Percentiles rank a stretch among this genome's conserved stretches.
Evolutionary conservation across 30 jellyfish, hydroid and myxozoan species (phyloP).

Genomic region (Hydra vulgaris): DNA sequence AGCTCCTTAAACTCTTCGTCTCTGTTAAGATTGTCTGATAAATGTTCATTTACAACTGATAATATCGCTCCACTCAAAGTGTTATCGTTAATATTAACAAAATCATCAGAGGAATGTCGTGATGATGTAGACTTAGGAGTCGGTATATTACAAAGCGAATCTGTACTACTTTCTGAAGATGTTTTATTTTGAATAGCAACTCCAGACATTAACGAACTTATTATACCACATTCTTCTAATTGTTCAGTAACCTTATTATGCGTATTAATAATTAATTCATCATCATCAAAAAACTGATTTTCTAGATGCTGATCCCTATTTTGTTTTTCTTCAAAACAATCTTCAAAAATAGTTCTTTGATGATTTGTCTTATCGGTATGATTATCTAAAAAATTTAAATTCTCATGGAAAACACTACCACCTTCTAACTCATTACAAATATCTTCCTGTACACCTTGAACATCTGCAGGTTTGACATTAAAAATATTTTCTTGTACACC

Average conservation of each 20-base stretch:
- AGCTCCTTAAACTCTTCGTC: not conserved
- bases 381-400: not conserved
- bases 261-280: not conserved
- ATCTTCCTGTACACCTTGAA: not conserved
- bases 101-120: constrained; percentile 13
- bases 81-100: constrained; percentile 20
- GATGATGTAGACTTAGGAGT: not conserved
- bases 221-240: not conserved
- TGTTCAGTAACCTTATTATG: not conserved
- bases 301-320: not conserved
- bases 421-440: not conserved
- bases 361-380: not conserved
- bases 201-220: not conserved
- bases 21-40: constrained; percentile 1
- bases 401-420: not conserved
- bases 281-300: not conserved
- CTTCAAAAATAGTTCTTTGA: no score
- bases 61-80: constrained; percentile 18
- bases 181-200: not conserved
- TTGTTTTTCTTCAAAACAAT: not conserved
- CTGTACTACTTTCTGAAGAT: not conserved
- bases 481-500: not conserved
- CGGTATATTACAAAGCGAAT: not conserved
- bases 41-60: constrained; percentile 27
- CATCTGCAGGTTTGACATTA: not conserved